A percentile compares a stretch with the other conserved stretches of the same genome.
Evolutionary conservation across 1,140 invertebrate species (phyloP).

Genomic region (Prorops nasuta): DNA sequence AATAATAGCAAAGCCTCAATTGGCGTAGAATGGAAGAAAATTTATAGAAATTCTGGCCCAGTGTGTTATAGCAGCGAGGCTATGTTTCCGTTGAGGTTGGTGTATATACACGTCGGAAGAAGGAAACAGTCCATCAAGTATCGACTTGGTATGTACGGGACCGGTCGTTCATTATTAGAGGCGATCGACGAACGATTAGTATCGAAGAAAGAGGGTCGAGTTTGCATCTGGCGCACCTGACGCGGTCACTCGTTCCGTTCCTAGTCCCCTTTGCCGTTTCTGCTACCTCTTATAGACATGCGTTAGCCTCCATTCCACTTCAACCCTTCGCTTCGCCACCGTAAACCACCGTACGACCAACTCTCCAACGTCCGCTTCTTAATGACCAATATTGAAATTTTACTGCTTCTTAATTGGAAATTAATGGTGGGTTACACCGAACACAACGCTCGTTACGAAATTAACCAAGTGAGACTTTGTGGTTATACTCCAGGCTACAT

Average conservation of each 20-base stretch:
- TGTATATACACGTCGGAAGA: no score
- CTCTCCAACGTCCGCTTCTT: constrained; percentile 52
- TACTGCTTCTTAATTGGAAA: constrained; percentile 56
- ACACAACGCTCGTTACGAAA: constrained; percentile 40
- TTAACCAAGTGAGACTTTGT: constrained; percentile 14
- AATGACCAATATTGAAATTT: constrained; percentile 59
- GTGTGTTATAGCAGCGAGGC: no score
- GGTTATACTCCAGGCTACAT: no score
- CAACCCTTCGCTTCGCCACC: constrained; percentile 21
- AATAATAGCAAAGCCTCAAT: no score
- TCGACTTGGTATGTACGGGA: neutral
- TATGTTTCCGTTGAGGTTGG: no score
- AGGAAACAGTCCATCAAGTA: neutral
- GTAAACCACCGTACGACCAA: constrained; percentile 24
- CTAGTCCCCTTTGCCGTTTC: constrained; percentile 17
- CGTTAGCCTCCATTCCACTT: constrained; percentile 18
- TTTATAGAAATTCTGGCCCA: no score
- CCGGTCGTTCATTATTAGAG: constrained; percentile 39
- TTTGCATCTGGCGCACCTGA: constrained; percentile 56
- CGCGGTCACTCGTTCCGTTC: constrained; percentile 31
- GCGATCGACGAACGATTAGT: constrained; percentile 51
- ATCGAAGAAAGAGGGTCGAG: constrained; percentile 42
- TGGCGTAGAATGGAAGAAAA: no score
- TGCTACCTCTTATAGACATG: constrained; percentile 2
- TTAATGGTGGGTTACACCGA: constrained; percentile 46